Evolutionary conservation across 2,888 invertebrate species (phyloP).

Genomic region (Melipona beecheii): DNA sequence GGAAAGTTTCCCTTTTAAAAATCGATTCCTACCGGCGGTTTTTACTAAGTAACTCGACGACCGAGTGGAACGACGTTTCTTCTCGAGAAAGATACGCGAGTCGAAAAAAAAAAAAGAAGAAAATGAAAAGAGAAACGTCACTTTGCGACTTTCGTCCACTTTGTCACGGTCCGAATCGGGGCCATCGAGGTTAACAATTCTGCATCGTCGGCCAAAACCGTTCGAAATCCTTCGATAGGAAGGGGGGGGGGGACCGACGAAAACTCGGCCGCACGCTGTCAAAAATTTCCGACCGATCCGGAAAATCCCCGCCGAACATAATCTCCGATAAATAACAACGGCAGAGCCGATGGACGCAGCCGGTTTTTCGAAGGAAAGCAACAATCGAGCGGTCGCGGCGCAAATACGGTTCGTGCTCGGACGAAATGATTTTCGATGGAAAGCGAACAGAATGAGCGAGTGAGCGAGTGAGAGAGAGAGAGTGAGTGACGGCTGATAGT

Average conservation of each 20-base stretch:
- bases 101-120: conserved; percentile 2
- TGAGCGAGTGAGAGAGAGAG: not conserved
- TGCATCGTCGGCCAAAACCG: conserved; percentile 10
- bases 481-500: not conserved
- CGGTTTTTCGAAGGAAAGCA: conserved; percentile 38
- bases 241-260: no score
- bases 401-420: conserved; percentile 41
- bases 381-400: conserved; percentile 34
- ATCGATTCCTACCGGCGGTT: not conserved
- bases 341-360: not conserved
- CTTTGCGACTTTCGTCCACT: not conserved
- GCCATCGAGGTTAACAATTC: not conserved
- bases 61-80: not conserved
- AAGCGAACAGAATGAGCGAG: conserved; percentile 1
- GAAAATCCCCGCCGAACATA: conserved; percentile 35
- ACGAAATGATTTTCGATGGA: conserved; percentile 61
- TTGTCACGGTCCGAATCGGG: not conserved
- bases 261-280: conserved; percentile 4
- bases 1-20: not conserved
- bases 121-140: not conserved
- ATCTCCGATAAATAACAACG: conserved; percentile 49
- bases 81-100: not conserved
- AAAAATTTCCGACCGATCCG: conserved; percentile 15
- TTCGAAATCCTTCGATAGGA: not conserved
- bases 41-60: not conserved